A percentile compares a stretch with the other conserved stretches of the same genome.
These are phyloP conservation scores for Mallotus villosus DNA, from an alignment of 2,797 vertebrate species.

Conservation along the genomic window DNA sequence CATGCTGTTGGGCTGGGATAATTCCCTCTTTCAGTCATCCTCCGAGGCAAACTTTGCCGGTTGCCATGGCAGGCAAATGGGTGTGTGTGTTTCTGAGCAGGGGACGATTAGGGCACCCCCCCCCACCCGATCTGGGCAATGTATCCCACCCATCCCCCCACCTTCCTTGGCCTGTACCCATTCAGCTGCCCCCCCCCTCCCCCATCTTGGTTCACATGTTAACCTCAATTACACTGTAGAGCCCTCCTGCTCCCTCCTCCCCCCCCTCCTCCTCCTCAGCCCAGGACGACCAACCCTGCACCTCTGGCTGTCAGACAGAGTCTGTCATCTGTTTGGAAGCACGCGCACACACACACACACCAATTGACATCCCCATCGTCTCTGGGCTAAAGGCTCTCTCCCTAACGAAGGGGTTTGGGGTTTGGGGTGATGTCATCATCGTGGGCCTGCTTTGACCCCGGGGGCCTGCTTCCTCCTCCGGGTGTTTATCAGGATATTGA, in stretches of 20 bases:
- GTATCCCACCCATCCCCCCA: slow-evolving; percentile 16
- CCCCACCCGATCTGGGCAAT: slow-evolving; percentile 11
- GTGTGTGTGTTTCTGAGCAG: not conserved
- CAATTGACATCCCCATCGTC: too few relatives aligned
- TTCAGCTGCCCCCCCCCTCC: slow-evolving; percentile 2
- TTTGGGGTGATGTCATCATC: too few relatives aligned
- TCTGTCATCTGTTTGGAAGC: not conserved
- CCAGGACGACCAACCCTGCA: not conserved
- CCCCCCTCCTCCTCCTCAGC: not conserved
- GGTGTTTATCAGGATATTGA: slow-evolving; percentile 12
- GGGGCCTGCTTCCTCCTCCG: not conserved
- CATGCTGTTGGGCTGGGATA: slow-evolving; percentile 59
- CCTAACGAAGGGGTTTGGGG: too few relatives aligned
- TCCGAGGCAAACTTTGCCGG: not conserved
- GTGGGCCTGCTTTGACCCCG: not conserved
- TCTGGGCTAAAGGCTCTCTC: too few relatives aligned
- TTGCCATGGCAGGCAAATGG: too few relatives aligned
- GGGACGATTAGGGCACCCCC: slow-evolving; percentile 13
- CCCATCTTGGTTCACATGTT: slow-evolving; percentile 48
- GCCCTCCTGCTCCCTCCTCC: slow-evolving; percentile 19
- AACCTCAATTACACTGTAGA: slow-evolving; percentile 47
- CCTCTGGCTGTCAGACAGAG: not conserved
- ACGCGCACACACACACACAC: too few relatives aligned
- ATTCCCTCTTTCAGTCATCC: slow-evolving; percentile 56
- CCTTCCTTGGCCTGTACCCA: not conserved